These are phyloP conservation scores for Gymnothorax javanicus DNA, from an alignment of 2,797 vertebrate genomes.

Conservation along the genomic window DNA sequence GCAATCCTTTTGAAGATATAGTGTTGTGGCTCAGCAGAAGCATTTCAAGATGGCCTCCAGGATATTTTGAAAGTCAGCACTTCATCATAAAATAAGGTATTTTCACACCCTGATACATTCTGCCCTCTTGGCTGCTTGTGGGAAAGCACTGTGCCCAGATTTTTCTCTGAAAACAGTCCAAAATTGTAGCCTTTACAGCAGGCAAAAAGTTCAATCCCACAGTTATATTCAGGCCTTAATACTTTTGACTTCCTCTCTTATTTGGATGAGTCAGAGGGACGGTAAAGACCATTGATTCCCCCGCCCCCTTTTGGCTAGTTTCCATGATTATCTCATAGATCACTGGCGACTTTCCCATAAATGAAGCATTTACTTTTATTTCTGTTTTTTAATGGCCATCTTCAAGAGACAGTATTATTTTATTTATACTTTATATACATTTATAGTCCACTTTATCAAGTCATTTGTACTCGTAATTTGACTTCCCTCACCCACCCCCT, in stretches of 20 bases:
- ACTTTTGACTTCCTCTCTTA: conserved; percentile 58
- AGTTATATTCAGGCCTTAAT: conserved; percentile 51
- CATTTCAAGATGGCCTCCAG: conserved; percentile 10
- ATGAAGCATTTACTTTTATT: background rate
- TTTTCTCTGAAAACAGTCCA: conserved; percentile 4
- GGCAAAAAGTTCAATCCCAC: conserved; percentile 37
- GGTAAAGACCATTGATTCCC: conserved; percentile 70
- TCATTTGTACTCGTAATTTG: conserved; percentile 8
- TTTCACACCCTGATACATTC: background rate
- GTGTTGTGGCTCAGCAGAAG: background rate
- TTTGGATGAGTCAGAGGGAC: conserved; percentile 57
- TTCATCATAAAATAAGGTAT: conserved; percentile 17
- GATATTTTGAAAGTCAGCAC: conserved; percentile 12
- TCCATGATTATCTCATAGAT: conserved; percentile 77
- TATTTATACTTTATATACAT: conserved; percentile 33
- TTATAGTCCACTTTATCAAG: conserved; percentile 17
- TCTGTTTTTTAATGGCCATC: background rate
- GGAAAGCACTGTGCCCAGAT: background rate
- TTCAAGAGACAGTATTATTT: conserved; percentile 19
- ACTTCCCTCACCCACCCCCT: background rate
- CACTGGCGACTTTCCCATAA: conserved; percentile 66
- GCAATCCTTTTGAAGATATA: conserved; percentile 1
- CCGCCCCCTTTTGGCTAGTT: conserved; percentile 68
- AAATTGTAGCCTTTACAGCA: background rate
- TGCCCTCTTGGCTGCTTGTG: background rate